Percentiles rank a stretch among this genome's conserved stretches.
These are phyloP conservation scores for Scaptomyza hsui DNA, from an alignment of 1,140 invertebrate genomes.

Conservation along the genomic window DNA sequence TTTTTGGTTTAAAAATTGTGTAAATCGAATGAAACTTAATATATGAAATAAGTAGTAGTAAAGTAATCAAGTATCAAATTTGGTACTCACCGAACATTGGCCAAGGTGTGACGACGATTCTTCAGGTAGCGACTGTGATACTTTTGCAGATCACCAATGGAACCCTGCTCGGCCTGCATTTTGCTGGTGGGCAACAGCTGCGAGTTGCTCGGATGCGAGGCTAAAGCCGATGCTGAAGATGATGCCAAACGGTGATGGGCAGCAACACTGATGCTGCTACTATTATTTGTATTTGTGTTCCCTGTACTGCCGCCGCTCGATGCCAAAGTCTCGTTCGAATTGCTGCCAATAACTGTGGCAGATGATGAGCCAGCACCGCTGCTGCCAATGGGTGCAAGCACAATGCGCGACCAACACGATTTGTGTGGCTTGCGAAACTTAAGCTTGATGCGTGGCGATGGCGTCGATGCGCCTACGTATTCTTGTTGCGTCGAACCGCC, in stretches of 20 bases:
- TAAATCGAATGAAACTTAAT: too few relatives aligned
- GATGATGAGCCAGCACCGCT: constrained; percentile 51
- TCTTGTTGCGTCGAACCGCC: constrained; percentile 30
- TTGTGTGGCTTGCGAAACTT: constrained; percentile 83
- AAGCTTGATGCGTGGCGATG: constrained; percentile 79
- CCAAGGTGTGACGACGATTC: constrained; percentile 92
- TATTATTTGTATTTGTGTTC: constrained; percentile 76
- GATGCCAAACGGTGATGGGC: constrained; percentile 69
- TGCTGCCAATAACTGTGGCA: constrained; percentile 75
- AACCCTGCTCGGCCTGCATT: constrained; percentile 95
- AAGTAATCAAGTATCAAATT: neutral
- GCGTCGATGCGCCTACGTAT: constrained; percentile 71
- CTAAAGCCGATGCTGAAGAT: constrained; percentile 72
- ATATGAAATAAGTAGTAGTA: too few relatives aligned
- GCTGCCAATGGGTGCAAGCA: constrained; percentile 72
- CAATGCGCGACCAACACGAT: constrained; percentile 76
- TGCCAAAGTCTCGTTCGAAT: constrained; percentile 75
- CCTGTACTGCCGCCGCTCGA: constrained; percentile 65
- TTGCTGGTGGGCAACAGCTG: constrained; percentile 85
- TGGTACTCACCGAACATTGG: constrained; percentile 93
- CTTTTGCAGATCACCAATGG: constrained; percentile 93
- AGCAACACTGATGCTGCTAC: constrained; percentile 71
- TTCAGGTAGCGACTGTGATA: constrained; percentile 93
- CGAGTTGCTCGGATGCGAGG: constrained; percentile 72
- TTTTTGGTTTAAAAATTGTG: too few relatives aligned